Base-by-base conservation (phyloP, 2,888 invertebrate species). In the Carterocephalus palaemon region DNA sequence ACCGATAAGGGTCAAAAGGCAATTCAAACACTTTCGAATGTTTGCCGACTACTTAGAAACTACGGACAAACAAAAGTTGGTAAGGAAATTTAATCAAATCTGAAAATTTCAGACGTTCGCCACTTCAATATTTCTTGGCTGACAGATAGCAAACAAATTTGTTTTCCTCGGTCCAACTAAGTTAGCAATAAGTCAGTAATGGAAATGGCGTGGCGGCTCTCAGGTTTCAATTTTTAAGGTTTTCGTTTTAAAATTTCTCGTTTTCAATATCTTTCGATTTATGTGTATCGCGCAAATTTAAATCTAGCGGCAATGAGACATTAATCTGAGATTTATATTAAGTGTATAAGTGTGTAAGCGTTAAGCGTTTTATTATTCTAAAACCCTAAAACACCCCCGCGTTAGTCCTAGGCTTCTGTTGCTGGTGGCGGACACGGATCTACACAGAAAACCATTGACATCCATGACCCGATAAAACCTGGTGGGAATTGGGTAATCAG, bases 111-210 rank as follows among this genome's bases (percentile, higher is more conserved):
- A 38, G 45, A 20, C 31, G 24, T 32, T 45, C 26, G 37, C 31
- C 37, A 45, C 37, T 38, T 45, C 32, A 38, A 38, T 38, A 38
- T 38, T 42, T 45, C 45, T 32, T 38, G 31, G 45, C 36, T 37
- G 37, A 37, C 37, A 45, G 45, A 45, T 45, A 38, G 37, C 45
- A 37, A 45, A 45, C 45, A 45, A 45, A 45, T 45, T 37, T 32
- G 24, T 45, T 45, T 45, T 37, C 24, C 45, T 37, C 31, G 23
- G 10, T 37, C 24, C 31, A 38, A 45, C 37, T 43, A 33, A 51
- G 48, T 51, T 43, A 31, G 50, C 46, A 50, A 47, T 54, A 28
- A 54, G 32, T 26, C 41, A 29, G 42, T 49, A 42, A 54, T 55
- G 47, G 48, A 48, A 52, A 52, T 42, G 41, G 39, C 40, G 43